Conservation (phyloP, 2,888 invertebrate genomes). For the Hydraecia micacea region DNA sequence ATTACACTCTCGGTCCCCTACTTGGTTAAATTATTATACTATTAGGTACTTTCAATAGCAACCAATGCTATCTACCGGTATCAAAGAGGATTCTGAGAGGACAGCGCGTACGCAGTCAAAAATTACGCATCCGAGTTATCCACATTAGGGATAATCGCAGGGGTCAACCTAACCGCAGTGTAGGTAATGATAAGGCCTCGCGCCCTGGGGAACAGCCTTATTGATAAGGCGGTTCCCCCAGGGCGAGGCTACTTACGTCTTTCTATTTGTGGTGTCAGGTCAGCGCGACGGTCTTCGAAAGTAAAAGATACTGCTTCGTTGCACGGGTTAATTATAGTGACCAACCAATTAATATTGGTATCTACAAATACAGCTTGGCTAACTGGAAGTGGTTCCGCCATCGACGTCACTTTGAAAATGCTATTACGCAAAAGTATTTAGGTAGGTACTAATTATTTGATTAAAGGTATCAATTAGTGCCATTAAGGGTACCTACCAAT, state of each 20-base stretch:
- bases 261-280: neutral
- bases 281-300: neutral
- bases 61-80: too few relatives aligned
- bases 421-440: neutral
- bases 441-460: neutral
- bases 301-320: neutral
- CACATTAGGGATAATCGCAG: too few relatives aligned
- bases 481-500: neutral
- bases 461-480: too few relatives aligned
- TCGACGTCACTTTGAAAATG: neutral
- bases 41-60: too few relatives aligned
- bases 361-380: too few relatives aligned
- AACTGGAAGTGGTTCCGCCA: neutral
- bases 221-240: too few relatives aligned
- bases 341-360: neutral
- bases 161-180: constrained; percentile 8
- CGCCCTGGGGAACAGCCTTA: constrained; percentile 4
- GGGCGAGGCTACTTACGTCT: too few relatives aligned
- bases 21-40: too few relatives aligned
- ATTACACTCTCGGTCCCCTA: too few relatives aligned
- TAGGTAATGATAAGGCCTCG: constrained; percentile 7
- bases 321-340: neutral
- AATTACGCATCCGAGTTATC: constrained; percentile 11
- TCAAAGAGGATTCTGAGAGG: neutral
- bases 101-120: constrained; percentile 8